A percentile compares a stretch with the other conserved stretches of the same genome.
Evolutionary conservation across 2,113 vertebrate species (phyloP).

Genomic region (Turnix velox): DNA sequence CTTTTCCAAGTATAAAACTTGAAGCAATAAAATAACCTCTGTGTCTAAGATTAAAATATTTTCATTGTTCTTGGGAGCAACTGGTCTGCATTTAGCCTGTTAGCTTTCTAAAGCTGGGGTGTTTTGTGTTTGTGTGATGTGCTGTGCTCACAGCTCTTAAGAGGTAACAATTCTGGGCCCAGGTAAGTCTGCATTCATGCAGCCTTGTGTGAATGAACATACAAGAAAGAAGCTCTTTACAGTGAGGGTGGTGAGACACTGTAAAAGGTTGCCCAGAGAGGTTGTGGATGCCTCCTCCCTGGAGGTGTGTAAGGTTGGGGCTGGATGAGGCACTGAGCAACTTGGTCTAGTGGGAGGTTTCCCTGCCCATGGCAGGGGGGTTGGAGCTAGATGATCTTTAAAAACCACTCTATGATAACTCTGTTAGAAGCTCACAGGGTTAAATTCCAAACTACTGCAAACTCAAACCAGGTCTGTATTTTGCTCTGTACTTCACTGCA

Average conservation of each 20-base stretch:
- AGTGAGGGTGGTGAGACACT: too few species aligned
- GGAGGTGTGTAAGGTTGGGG: too few species aligned
- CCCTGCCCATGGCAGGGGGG: too few species aligned
- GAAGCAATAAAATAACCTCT: background rate
- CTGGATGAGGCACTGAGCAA: too few species aligned
- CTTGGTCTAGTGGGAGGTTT: too few species aligned
- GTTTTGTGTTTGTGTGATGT: background rate
- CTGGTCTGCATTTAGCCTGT: background rate
- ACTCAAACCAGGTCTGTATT: background rate
- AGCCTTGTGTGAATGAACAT: background rate
- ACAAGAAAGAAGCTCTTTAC: too few species aligned
- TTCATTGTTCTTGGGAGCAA: background rate
- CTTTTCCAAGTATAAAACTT: background rate
- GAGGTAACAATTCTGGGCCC: background rate
- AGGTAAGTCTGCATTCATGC: rapidly evolving
- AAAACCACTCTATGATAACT: too few species aligned
- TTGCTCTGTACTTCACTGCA: background rate
- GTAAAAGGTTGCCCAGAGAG: too few species aligned
- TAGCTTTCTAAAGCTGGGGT: background rate
- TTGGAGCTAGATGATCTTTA: too few species aligned
- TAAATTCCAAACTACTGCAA: background rate
- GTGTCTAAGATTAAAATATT: background rate
- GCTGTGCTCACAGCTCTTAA: rapidly evolving
- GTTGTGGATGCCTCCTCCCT: too few species aligned
- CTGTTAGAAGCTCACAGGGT: background rate